Base-by-base conservation (phyloP, 2,113 vertebrate species). In the Mus spicilegus region DNA sequence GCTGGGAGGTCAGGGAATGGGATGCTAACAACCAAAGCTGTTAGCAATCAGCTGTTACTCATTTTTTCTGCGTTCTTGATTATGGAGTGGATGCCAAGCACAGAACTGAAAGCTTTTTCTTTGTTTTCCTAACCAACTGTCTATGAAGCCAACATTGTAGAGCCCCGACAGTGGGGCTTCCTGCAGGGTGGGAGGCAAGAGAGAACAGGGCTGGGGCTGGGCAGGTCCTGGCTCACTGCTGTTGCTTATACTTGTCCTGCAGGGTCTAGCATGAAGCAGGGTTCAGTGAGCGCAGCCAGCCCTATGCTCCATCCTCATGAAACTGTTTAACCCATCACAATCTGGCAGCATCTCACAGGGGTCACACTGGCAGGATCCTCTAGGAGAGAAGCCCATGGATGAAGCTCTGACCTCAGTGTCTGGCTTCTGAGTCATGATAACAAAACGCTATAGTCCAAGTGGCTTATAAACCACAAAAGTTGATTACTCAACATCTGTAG, bases 161-260 rank as follows among this genome's bases (percentile, higher is more conserved):
- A 17, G 6, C 46, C 24, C 6, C 3, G 73, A 22, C n/a, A 77
- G n/a, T 8, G n/a, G n/a, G 51, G 19, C 3, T 0, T 24, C 51
- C 2, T 0, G 4, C 2, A 63, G 65, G 28, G 30, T 75, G 20
- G 54, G 28, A 17, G 26, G 26, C 1, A 36, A 22, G 0, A 0
- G 46, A 33, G 8, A 36, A 54, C 16, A 2, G 70, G 56, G 4
- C 51, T 0, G 12, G 42, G 13, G 65, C 5, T 4, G 17, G 30
- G 26, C 67, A 11, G 49, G 81, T 0, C 12, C 65, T 51, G 4
- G 56, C 36, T 65, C 1, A 3, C 26, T 5, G 2, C 11, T 6
- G 28, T 10, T 24, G 4, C 39, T 11, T 39, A 70, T 13, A 1
- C 80, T 22, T 8, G 46, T 49, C 14, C 20, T 72, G 22, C 86